These are phyloP conservation scores for Labrus mixtus DNA, from an alignment of 2,113 vertebrate genomes.

Conservation along the genomic window DNA sequence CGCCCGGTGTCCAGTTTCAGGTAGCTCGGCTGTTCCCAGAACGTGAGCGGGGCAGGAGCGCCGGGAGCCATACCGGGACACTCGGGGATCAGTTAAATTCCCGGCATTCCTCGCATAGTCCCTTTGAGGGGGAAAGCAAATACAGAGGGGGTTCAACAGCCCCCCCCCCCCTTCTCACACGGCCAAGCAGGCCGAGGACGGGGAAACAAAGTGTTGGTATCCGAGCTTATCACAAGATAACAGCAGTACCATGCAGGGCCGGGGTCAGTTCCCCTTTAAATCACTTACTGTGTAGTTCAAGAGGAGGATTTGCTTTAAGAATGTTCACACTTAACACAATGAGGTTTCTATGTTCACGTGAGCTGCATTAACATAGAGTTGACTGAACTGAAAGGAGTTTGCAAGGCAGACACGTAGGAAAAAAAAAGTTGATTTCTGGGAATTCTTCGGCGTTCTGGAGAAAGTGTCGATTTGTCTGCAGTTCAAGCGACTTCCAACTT, in stretches of 20 bases:
- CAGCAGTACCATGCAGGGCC: slow-evolving; percentile 57
- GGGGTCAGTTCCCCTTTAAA: slow-evolving; percentile 52
- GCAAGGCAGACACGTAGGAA: not conserved
- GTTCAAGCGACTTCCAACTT: too few relatives aligned
- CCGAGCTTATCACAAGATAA: slow-evolving; percentile 73
- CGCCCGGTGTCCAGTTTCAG: slow-evolving; percentile 73
- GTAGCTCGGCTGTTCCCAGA: slow-evolving; percentile 68
- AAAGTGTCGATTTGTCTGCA: slow-evolving; percentile 12
- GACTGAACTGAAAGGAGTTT: not conserved
- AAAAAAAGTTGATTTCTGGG: not conserved
- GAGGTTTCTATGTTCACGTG: slow-evolving; percentile 24
- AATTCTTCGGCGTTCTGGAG: not conserved
- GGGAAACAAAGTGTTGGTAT: slow-evolving; percentile 54
- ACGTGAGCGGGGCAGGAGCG: slow-evolving; percentile 67
- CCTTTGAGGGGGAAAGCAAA: slow-evolving; percentile 78
- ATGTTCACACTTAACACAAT: slow-evolving; percentile 17
- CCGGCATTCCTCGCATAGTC: slow-evolving; percentile 77
- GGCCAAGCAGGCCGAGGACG: slow-evolving; percentile 51
- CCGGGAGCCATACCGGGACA: slow-evolving; percentile 72
- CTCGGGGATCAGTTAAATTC: slow-evolving; percentile 76
- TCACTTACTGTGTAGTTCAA: slow-evolving; percentile 33
- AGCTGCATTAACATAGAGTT: not conserved
- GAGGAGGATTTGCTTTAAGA: slow-evolving; percentile 37
- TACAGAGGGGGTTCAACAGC: slow-evolving; percentile 69
- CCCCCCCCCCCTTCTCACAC: slow-evolving; percentile 47